A percentile compares a stretch with the other conserved stretches of the same genome.
phyloP scores from a whole-genome alignment of 2,113 vertebrate genomes.

The Nycticebus coucang region DNA sequence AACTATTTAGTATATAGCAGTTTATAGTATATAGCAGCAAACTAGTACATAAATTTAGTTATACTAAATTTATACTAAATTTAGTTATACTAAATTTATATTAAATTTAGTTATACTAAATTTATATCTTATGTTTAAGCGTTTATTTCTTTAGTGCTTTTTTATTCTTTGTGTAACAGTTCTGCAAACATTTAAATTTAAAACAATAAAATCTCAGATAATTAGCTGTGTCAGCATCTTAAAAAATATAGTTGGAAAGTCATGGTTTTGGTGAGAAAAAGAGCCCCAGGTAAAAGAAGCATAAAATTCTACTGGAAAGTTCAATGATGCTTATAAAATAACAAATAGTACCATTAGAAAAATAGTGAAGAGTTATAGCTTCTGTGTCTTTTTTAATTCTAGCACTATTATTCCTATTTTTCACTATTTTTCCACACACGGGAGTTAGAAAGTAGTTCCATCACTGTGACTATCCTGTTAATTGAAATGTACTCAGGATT shows the following conservation, averaged over 20 bases:
- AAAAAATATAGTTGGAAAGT: not conserved
- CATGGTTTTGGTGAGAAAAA: constrained; percentile 35
- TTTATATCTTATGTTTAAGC: not conserved
- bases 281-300: not conserved
- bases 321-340: constrained; percentile 50
- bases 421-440: not conserved
- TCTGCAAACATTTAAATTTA: constrained; percentile 31
- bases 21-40: too few relatives aligned
- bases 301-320: constrained; percentile 22
- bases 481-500: not conserved
- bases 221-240: constrained; percentile 38
- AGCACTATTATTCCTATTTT: not conserved
- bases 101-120: too few relatives aligned
- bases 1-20: not conserved
- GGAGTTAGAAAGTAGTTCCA: not conserved
- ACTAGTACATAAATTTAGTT: too few relatives aligned
- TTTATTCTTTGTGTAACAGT: not conserved
- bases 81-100: too few relatives aligned
- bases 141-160: not conserved
- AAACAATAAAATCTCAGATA: not conserved
- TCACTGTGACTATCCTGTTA: not conserved
- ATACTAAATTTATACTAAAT: not conserved
- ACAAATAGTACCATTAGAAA: constrained; percentile 14
- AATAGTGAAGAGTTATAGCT: not conserved
- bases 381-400: not conserved